Base-by-base conservation (phyloP, 1,140 invertebrate species). In the Ceratina japonica region DNA sequence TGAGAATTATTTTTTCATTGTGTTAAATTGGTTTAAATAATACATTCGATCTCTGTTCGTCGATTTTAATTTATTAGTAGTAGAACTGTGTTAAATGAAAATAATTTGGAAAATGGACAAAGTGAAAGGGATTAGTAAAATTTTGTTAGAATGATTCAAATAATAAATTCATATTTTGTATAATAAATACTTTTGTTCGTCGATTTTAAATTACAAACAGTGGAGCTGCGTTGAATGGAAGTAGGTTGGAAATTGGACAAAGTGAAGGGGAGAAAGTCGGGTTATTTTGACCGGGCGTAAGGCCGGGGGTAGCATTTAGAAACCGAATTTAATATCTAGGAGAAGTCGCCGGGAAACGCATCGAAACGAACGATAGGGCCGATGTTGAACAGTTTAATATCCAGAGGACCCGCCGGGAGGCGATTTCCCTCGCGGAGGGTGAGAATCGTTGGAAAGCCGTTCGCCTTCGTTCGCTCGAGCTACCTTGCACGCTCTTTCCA, bases 371-470 rank as follows among this genome's bases (percentile, higher is more conserved):
- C 83, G 83, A 75, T 85, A 71, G 80, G 68, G 83, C 52, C 75
- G 64, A 86, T 85, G 84, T 86, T 80, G 84, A 86, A 86, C 84
- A 83, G 83, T 86, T 86, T 86, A 86, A 86, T 86, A 86, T 86
- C 84, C 22, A 82, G 64, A 56, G 76, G 72, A 75, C 59, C 80
- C 84, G 75, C 80, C 73, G 75, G 52, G 80, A 44, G 75, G 83
- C 84, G 83, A 82, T 82, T 86, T 85, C 62, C 73, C 74, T 75
- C 73, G 68, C 61, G 56, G 62, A 71, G 76, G 83, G 83, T 86
- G 84, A 86, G 78, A 86, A 85, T 76, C 73, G 77, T 76, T 62
- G 65, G 68, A 75, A 74, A 85, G 79, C 72, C 84, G 70, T 72
- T 79, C 74, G 71, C 83, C 62, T 85, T 63, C 63, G 80, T 86